Evolutionary conservation across 2,888 invertebrate genomes (phyloP).

Genomic region (Tholera decimalis): DNA sequence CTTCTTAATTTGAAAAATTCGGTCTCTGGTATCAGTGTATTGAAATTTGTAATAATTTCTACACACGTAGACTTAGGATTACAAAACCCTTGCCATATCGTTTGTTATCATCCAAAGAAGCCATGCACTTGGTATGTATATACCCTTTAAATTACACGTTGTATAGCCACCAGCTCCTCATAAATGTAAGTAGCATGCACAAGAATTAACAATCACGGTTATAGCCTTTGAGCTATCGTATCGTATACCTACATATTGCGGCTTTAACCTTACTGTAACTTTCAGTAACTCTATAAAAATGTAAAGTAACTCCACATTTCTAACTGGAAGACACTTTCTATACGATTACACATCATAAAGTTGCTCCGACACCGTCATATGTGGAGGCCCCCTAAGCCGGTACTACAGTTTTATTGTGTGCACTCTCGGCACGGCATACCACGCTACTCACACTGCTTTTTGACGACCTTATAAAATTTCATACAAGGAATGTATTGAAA

Average conservation of each 20-base stretch:
- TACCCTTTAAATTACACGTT: too few species aligned
- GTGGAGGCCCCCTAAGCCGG: slow-evolving; percentile 42
- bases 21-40: too few species aligned
- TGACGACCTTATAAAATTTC: slow-evolving; percentile 58
- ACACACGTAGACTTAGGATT: too few species aligned
- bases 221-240: too few species aligned
- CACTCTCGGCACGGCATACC: slow-evolving; percentile 32
- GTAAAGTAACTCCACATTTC: slow-evolving; percentile 46
- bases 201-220: too few species aligned
- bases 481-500: slow-evolving; percentile 52
- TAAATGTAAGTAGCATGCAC: too few species aligned
- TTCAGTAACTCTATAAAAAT: slow-evolving; percentile 37
- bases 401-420: slow-evolving; percentile 55
- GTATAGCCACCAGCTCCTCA: too few species aligned
- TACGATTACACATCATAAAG: slow-evolving; percentile 51
- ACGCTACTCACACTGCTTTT: slow-evolving; percentile 45
- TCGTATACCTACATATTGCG: not conserved
- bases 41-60: too few species aligned
- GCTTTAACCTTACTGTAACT: not conserved
- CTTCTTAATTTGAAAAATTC: too few species aligned
- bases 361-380: slow-evolving; percentile 41
- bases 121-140: too few species aligned
- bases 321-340: slow-evolving; percentile 33
- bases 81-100: too few species aligned
- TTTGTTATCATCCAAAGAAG: too few species aligned